Evolutionary conservation across 2,113 vertebrate genomes (phyloP), one percentile per base, ranked within the genome.

Genomic region (Centropristis striata): DNA sequence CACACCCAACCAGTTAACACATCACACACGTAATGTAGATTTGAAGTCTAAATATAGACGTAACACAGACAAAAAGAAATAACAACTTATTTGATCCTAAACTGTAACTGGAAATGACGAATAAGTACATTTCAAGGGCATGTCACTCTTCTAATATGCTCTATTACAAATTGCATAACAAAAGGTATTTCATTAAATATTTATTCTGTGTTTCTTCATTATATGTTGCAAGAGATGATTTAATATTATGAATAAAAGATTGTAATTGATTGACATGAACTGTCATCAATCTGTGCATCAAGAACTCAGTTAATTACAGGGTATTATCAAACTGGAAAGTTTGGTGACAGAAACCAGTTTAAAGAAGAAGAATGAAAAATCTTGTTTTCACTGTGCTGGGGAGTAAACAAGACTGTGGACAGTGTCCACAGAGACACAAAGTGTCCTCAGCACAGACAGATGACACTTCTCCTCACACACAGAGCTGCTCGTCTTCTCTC

Each of bases 291-390:
- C n/a, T 3, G 32, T 21, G 20, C 32, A n/a, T 58, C 51, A 39
- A 14, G 13, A 37, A 41, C 20, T 14, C 28, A 28, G 16, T 2
- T 82, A 85, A 88, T 80, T 70, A 73, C 2, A 53, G 10, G 12
- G 47, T 60, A 28, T 65, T 65, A 49, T 10, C 2, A 37, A 41
- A 36, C 60, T 49, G 83, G 65, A 88, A 88, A 71, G 64, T 85
- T 25, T 9, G n/a, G 20, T 83, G 82, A 88, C 75, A 66, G 49
- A 79, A 74, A 49, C 41, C 27, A 53, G 36, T 78, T 49, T 46
- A 25, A 18, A 16, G 25, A 23, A n/a, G 5, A 75, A 21, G 49
- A 42, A 69, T 58, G 42, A 61, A 54, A n/a, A 53, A 53, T 46
- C 8, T n/a, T 9, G 4, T 46, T 13, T 58, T 37, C 1, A 8